A percentile compares a stretch with the other conserved stretches of the same genome.
phyloP scores from a whole-genome alignment of 1,140 invertebrate species.

The Hyphantria cunea region DNA sequence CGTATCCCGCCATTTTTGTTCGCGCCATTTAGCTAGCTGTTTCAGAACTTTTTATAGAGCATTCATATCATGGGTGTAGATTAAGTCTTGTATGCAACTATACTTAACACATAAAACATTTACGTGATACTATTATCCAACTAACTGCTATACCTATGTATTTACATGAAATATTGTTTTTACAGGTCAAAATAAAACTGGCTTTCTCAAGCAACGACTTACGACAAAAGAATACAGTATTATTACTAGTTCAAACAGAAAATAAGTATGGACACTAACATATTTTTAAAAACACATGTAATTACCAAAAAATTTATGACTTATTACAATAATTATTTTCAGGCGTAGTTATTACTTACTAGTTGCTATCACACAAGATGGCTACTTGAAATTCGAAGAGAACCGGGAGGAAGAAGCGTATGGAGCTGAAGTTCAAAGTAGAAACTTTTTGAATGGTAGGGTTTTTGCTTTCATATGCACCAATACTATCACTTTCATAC shows the following conservation, averaged over 20 bases:
- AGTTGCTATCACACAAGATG: slow-evolving; percentile 90
- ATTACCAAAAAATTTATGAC: neutral
- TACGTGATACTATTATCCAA: neutral
- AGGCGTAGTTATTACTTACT: slow-evolving; percentile 92
- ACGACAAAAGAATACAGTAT: slow-evolving; percentile 87
- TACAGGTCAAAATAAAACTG: slow-evolving; percentile 88
- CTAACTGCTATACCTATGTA: neutral
- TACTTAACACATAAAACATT: too few relatives aligned
- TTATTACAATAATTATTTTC: slow-evolving; percentile 49
- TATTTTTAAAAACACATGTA: neutral
- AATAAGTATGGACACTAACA: slow-evolving; percentile 84
- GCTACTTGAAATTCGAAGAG: slow-evolving; percentile 92
- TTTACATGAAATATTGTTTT: neutral
- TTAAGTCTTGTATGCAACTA: too few relatives aligned
- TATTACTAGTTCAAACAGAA: slow-evolving; percentile 90
- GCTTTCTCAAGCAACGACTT: slow-evolving; percentile 92
- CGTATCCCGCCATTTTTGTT: too few relatives aligned
- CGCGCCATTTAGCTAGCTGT: too few relatives aligned
- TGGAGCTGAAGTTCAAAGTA: slow-evolving; percentile 87
- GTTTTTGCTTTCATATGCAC: too few relatives aligned
- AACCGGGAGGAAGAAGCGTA: slow-evolving; percentile 88
- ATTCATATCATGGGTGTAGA: too few relatives aligned
- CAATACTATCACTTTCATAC: too few relatives aligned
- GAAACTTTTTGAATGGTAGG: slow-evolving; percentile 89
- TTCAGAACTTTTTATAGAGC: too few relatives aligned